These are phyloP conservation scores for Cantharis rufa DNA, from an alignment of 2,888 invertebrate genomes.

Conservation along the genomic window DNA sequence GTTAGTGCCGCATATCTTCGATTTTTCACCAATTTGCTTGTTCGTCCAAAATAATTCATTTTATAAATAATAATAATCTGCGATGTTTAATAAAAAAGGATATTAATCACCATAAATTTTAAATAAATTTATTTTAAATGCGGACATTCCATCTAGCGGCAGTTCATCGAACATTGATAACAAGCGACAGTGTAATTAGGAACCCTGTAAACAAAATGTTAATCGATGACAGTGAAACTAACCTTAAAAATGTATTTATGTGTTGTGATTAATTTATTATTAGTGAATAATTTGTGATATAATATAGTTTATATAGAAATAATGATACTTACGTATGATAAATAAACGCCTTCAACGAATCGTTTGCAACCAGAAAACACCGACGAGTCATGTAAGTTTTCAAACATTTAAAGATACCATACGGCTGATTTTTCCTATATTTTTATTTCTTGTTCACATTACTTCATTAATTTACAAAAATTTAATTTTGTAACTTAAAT, in stretches of 20 bases:
- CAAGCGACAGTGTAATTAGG: not conserved
- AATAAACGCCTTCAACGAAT: not conserved
- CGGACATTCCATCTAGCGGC: not conserved
- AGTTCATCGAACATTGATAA: not conserved
- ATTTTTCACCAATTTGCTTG: conserved; percentile 66
- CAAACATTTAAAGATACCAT: not conserved
- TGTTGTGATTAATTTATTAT: not conserved
- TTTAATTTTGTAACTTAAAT: not conserved
- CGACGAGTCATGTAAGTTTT: not conserved
- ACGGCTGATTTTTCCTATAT: not conserved
- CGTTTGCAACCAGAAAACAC: not conserved
- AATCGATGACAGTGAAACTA: not conserved
- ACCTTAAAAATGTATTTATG: not conserved
- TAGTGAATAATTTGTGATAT: not conserved
- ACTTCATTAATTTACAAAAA: not conserved
- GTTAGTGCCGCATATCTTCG: conserved; percentile 82
- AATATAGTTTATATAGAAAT: not conserved
- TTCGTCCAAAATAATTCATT: not conserved
- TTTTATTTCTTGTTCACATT: not conserved
- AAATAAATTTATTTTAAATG: not conserved
- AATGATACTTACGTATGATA: not conserved
- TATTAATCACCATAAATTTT: no score
- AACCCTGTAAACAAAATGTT: not conserved
- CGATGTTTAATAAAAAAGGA: no score
- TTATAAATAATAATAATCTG: no score